These are phyloP conservation scores for Styela clava DNA, from an alignment of 23 tunicate species.

Conservation along the genomic window DNA sequence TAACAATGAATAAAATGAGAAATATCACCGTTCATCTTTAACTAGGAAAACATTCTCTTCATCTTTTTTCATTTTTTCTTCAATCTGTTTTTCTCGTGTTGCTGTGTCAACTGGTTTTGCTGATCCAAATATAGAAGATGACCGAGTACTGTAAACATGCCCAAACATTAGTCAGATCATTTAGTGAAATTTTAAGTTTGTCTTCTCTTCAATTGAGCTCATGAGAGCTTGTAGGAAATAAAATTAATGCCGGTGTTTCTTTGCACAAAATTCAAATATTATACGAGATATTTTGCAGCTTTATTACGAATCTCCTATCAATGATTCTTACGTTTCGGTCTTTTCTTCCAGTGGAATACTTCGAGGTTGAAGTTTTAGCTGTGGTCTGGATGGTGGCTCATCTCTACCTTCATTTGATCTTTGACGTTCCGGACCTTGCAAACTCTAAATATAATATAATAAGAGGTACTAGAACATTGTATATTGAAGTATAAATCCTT, in stretches of 20 bases:
- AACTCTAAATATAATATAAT: too few species aligned
- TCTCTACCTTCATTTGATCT: conserved; percentile 7
- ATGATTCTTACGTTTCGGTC: conserved; percentile 11
- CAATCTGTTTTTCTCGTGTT: conserved; percentile 64
- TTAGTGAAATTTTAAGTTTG: too few species aligned
- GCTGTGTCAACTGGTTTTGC: conserved; percentile 97
- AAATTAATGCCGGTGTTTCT: too few species aligned
- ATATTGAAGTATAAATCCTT: too few species aligned
- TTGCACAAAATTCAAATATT: too few species aligned
- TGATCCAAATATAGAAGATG: conserved; percentile 71
- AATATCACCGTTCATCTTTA: not conserved
- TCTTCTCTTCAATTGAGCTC: too few species aligned
- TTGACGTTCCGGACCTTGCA: not conserved
- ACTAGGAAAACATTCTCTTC: not conserved
- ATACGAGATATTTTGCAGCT: too few species aligned
- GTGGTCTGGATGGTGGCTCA: conserved; percentile 57
- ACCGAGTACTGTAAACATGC: conserved; percentile 19
- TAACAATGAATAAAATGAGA: not conserved
- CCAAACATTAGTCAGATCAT: too few species aligned
- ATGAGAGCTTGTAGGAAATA: too few species aligned
- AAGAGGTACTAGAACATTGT: not conserved
- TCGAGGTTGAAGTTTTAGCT: conserved; percentile 60
- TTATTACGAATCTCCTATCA: too few species aligned
- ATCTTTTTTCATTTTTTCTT: conserved; percentile 50
- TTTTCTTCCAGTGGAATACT: conserved; percentile 60